Conservation (phyloP, 2,888 invertebrate species). For the Hybos culiciformis region DNA sequence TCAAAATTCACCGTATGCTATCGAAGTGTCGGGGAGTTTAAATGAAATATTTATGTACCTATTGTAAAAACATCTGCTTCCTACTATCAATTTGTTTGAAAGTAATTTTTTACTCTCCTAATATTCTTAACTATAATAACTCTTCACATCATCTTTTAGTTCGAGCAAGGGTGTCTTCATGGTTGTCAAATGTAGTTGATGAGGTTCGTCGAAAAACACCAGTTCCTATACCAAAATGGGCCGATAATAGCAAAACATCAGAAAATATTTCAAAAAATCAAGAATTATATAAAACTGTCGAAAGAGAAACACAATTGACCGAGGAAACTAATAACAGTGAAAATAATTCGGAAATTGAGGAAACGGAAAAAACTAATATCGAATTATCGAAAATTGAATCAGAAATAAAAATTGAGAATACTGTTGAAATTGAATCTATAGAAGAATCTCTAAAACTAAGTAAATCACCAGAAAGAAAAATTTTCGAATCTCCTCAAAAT, state of each 20-base stretch:
- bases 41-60: too few species aligned
- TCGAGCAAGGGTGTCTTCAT: constrained; percentile 7
- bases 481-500: not conserved
- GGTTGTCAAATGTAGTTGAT: constrained; percentile 9
- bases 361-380: not conserved
- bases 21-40: too few species aligned
- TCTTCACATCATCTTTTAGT: too few species aligned
- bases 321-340: too few species aligned
- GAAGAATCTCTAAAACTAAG: not conserved
- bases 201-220: constrained; percentile 11
- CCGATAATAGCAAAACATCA: too few species aligned
- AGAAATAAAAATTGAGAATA: not conserved
- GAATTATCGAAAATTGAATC: not conserved
- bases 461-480: not conserved
- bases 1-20: too few species aligned
- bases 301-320: too few species aligned
- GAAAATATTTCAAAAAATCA: not conserved
- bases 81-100: too few species aligned
- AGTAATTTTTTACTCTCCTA: too few species aligned
- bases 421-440: not conserved
- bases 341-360: not conserved
- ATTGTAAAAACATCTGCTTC: too few species aligned
- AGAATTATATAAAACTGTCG: not conserved
- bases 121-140: too few species aligned
- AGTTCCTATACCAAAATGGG: constrained; percentile 10